A percentile compares a stretch with the other conserved stretches of the same genome.
phyloP scores from a whole-genome alignment of 1,140 invertebrate species.

The Rhopalosiphum padi region DNA sequence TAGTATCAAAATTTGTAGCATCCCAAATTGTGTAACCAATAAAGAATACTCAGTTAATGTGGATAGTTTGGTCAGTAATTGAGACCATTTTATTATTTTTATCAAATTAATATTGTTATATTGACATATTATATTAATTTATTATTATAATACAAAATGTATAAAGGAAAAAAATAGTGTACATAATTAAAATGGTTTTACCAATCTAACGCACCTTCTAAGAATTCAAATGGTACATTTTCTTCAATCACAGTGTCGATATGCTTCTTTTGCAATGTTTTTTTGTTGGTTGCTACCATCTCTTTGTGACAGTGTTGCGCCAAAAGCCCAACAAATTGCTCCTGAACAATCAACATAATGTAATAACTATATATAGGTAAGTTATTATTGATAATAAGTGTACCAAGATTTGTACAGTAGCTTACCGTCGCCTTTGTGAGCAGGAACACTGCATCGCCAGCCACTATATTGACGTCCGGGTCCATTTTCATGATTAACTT shows the following conservation, averaged over 20 bases:
- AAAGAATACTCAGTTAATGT: not conserved
- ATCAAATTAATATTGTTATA: not conserved
- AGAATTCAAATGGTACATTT: conserved; percentile 48
- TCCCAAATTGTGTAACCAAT: not conserved
- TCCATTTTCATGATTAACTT: conserved; percentile 59
- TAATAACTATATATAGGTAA: not conserved
- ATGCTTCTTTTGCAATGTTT: conserved; percentile 56
- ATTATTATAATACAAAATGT: not conserved
- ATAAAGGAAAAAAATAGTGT: not conserved
- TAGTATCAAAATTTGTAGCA: not conserved
- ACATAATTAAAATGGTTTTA: not conserved
- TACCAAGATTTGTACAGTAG: not conserved
- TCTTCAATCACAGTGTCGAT: conserved; percentile 46
- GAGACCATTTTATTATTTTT: not conserved
- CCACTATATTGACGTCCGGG: conserved; percentile 56
- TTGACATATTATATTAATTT: not conserved
- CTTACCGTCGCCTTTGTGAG: conserved; percentile 58
- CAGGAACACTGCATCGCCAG: conserved; percentile 49
- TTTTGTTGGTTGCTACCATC: conserved; percentile 43
- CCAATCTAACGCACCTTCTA: conserved; percentile 57
- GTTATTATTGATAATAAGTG: too few species aligned
- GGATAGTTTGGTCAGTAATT: not conserved
- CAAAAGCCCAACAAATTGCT: conserved; percentile 22
- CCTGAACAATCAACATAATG: not conserved
- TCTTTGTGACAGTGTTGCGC: conserved; percentile 49